Base-by-base conservation (phyloP, 2,888 invertebrate species). In the Pseudanteris insignis region DNA sequence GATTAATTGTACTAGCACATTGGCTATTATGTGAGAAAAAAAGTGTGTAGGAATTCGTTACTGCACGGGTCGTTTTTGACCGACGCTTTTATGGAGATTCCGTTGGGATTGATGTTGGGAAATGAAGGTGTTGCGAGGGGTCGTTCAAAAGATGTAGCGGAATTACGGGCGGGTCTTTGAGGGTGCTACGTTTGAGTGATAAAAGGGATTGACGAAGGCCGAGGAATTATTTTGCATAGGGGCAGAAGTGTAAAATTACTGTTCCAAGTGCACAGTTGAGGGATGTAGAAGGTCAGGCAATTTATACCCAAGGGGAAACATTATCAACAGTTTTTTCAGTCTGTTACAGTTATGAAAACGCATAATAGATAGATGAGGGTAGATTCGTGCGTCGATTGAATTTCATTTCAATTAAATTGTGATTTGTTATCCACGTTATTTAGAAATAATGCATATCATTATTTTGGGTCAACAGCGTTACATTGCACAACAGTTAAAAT, bases 1-100 rank as follows among this genome's bases (percentile, higher is more conserved):
- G 18, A 43, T 37, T 48, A 57, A 58, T 58, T 50, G 48, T 50
- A 18, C 33, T 48, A 44, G 21, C 43, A 43, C 25, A 29, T 24
- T 30, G 8, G n/a, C 25, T 10, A 25, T 47, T 50, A 50, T 50
- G 8, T 30, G 10, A 3, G n/a, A 14, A 14, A 40, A 34, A 59
- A 53, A 51, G 46, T 34, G 41, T 48, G 25, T 32, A 33, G 46
- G 15, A 51, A 51, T 59, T 51, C 58, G 58, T 59, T 59, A 59
- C 30, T 43, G 28, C 13, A 13, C 15, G 30, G 30, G 18, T 18
- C 40, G 25, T 53, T 53, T 53, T 37, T 43, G 46, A 47, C 41
- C 46, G 51, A 46, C 46, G 46, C 36, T 37, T 41, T 36, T 41
- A 15, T 34, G 15, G 24, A 41, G 40, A 51, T 40, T 50, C 40